These are phyloP conservation scores for Herpetotheres cachinnans DNA, from an alignment of 2,113 vertebrate genomes.

Conservation along the genomic window DNA sequence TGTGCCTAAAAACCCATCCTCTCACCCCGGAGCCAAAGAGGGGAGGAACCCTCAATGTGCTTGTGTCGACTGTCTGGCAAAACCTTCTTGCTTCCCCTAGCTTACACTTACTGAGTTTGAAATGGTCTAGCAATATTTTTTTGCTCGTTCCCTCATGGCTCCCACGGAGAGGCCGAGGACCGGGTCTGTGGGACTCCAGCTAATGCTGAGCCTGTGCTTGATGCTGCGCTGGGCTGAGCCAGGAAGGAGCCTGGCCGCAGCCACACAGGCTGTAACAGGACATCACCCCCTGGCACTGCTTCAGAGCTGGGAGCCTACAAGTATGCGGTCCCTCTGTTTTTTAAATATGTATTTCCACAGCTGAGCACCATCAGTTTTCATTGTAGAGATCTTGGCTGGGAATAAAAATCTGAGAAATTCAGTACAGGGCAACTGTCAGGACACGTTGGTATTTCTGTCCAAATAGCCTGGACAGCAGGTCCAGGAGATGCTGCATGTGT, in stretches of 20 bases:
- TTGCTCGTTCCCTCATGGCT: not conserved
- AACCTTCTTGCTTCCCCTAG: not conserved
- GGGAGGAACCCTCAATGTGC: not conserved
- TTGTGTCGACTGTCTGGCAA: not conserved
- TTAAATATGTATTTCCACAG: not conserved
- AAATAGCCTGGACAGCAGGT: not conserved
- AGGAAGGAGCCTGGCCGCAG: rapidly evolving
- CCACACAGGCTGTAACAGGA: not conserved
- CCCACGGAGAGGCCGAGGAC: rapidly evolving
- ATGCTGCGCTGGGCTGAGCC: rapidly evolving
- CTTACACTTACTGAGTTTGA: not conserved
- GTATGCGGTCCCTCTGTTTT: not conserved
- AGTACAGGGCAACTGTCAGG: not conserved
- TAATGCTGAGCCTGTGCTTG: not conserved
- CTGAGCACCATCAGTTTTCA: not conserved
- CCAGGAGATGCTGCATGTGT: not conserved
- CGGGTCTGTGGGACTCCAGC: not conserved
- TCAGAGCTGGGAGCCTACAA: not conserved
- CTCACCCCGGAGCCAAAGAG: not conserved
- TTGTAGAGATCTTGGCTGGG: not conserved
- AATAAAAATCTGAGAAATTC: not conserved
- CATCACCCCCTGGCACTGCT: not conserved
- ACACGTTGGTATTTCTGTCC: not conserved
- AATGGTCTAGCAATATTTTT: not conserved
- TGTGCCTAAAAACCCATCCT: not conserved